Base-by-base conservation (phyloP, 2,888 invertebrate genomes). In the Phyllotreta striolata region DNA sequence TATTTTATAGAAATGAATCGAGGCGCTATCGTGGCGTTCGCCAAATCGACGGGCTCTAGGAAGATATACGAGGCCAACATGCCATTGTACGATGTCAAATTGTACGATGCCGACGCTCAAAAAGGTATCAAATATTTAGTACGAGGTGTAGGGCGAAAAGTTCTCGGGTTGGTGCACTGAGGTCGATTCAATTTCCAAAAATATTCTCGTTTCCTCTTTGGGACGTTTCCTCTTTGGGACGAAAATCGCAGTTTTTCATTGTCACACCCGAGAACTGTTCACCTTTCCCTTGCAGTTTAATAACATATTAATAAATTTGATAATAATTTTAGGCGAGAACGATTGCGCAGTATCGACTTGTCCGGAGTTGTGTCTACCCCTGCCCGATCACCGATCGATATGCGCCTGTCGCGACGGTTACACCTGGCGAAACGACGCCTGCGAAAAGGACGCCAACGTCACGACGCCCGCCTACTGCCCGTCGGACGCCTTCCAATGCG, bases 1-100 rank as follows among this genome's bases (percentile, higher is more conserved):
- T 86, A 87, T 75, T 92, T 89, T 88, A 88, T 88, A 70, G 92
- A 91, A 81, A 88, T 87, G 78, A 85, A 85, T 69, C 84, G 87
- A 74, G 90, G 89, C 61, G 83, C 83, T 2, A 83, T 88, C 0
- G 83, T 85, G 73, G 80, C 83, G 7, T 83, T 85, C 54, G 81
- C 83, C 70, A 78, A 72, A 5, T 81, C 79, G 40, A 79, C 77
- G n/a, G 79, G 79, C 47, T 76, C 84, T 34, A 80, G 82, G 59
- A 77, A 83, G 41, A 79, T 90, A 68, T 84, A 83, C 70, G 78
- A 80, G 51, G 87, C 88, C 79, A 88, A 88, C 78, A 86, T 89
- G 46, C 87, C 87, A 62, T 82, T 90, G 14, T 86, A 86, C 71
- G 88, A 91, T 78, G 83, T 94, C 54, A 87, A 87, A 74, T 84